Base-by-base conservation (phyloP, 2,797 vertebrate genomes). In the Cephalopachus bancanus region DNA sequence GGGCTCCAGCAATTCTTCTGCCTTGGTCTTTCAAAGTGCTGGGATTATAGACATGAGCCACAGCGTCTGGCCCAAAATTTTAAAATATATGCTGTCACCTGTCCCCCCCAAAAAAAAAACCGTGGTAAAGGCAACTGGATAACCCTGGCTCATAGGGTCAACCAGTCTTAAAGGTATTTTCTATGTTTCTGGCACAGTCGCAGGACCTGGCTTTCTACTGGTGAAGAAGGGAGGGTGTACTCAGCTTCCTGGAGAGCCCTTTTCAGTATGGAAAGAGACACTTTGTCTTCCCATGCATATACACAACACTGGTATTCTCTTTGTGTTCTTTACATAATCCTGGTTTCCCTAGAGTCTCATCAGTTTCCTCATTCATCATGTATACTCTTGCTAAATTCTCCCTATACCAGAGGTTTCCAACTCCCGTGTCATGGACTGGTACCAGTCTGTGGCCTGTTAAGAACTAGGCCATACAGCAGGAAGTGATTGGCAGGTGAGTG, bases 151-250 rank as follows among this genome's bases (percentile, higher is more conserved):
- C 3, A 17, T 19, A 64, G 20, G 53, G 7, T 37, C 24, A 12
- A 22, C 24, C n/a, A 19, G 0, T 24, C 22, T 30, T 75, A 26
- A 4, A 3, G 4, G 49, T 0, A 1, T 30, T 5, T 44, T 5
- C 9, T 10, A 28, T 17, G 30, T 53, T n/a, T 69, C n/a, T 33
- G 55, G 65, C 2, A 28, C 16, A 20, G 28, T 4, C 2, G 51
- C 7, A 20, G 69, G 10, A 3, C 44, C 7, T 24, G 17, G 17
- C 49, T 49, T 26, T 65, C 37, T 33, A 11, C 17, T 30, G 74
- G 44, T 3, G 33, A 69, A n/a, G 62, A 67, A 37, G 15, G 11
- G 5, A 24, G 26, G 26, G 28, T 6, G 0, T 12, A 17, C 22
- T 30, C 14, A 15, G 53, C 28, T 83, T 80, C 33, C n/a, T 17